Evolutionary conservation across 2,113 vertebrate species (phyloP).

Genomic region (Pan troglodytes): DNA sequence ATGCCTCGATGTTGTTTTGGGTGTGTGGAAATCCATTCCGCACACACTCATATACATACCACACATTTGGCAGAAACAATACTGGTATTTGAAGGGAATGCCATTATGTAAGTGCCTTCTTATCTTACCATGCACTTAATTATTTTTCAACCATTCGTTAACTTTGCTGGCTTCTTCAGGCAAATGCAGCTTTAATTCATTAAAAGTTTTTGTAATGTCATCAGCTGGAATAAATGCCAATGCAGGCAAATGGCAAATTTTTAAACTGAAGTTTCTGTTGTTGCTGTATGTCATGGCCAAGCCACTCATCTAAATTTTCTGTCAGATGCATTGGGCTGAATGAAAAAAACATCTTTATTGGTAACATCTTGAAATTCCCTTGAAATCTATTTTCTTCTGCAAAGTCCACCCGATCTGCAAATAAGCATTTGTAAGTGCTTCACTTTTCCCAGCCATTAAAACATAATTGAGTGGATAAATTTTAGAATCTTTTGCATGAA

Average conservation of each 20-base stretch:
- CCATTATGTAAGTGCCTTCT: neutral
- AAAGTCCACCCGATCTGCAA: neutral
- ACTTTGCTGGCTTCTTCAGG: neutral
- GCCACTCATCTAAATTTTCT: neutral
- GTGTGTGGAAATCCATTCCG: neutral
- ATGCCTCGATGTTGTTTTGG: neutral
- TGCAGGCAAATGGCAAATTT: neutral
- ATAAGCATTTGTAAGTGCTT: neutral
- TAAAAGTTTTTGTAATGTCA: neutral
- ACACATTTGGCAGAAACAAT: neutral
- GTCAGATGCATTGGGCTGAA: neutral
- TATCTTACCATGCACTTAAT: neutral
- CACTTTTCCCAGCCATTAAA: neutral
- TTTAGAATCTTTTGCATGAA: neutral
- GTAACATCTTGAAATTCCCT: neutral
- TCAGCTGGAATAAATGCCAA: neutral
- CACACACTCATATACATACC: neutral
- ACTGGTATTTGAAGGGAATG: neutral
- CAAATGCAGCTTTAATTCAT: neutral
- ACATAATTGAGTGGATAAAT: neutral
- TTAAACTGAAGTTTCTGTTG: neutral
- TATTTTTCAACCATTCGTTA: neutral
- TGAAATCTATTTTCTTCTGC: neutral
- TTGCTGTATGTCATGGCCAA: neutral
- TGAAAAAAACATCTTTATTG: neutral